Evolutionary conservation across 2,797 vertebrate species (phyloP), one percentile per base, ranked within the genome.

Genomic region (Pagetopsis macropterus): DNA sequence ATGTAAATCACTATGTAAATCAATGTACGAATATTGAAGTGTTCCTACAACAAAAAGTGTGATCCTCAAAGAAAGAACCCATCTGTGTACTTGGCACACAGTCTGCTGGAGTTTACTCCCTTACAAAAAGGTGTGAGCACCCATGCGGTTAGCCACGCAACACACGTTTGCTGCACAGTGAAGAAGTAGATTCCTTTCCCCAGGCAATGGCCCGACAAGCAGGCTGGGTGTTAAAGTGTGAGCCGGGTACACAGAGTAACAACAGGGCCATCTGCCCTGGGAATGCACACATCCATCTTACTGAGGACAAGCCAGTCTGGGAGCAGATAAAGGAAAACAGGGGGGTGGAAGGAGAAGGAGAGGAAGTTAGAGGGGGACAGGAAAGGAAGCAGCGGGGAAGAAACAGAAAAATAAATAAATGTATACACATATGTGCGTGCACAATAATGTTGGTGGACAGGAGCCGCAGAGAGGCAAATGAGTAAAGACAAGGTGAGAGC

Each of bases 221-320:
- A 69, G 87, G 76, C 83, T 49, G 85, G 83, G 88, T 92, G 88
- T 88, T 91, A 91, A 91, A 92, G 85, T 89, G 86, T 85, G 89
- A 91, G 87, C 75, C 43, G 70, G 89, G 84, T 89, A 91, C 90
- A 94, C 76, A 56, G 65, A 85, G 84, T 81, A 94, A 87, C 92
- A 94, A 91, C 88, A 84, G 73, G 83, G 88, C 90, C 93, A 94
- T 93, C 93, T 94, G 91, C 90, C 91, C 87, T 85, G 86, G 89
- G 89, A 92, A 91, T 82, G 90, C 89, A 86, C 70, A 79, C 91
- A 94, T 94, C 90, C 87, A 92, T 94, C 92, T 94, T 93, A 88
- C 84, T 85, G 67, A 91, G 84, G 85, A 90, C 89, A 83, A 57
- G 65, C 80, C 77, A 78, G 87, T 79, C 76, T 78, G 65, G 63